Conservation (phyloP, 2,888 invertebrate species). For the Pyrgus malvae region DNA sequence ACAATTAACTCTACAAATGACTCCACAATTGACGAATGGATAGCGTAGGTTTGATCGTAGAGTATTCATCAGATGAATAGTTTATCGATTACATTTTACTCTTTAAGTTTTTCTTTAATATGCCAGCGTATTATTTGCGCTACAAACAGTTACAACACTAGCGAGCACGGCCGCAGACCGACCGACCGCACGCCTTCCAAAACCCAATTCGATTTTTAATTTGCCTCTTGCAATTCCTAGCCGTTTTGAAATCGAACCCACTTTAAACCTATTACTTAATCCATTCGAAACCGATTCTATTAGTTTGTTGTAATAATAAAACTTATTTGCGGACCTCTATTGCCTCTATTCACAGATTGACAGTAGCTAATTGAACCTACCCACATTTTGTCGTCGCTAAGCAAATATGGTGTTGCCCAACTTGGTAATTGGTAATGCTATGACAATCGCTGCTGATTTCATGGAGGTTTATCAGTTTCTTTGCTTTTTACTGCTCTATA, state of each 20-base stretch:
- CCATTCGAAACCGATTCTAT: slow-evolving; percentile 55
- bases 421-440: background rate
- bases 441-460: too few relatives aligned
- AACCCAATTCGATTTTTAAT: slow-evolving; percentile 55
- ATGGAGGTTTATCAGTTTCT: too few relatives aligned
- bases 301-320: slow-evolving; percentile 38
- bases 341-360: slow-evolving; percentile 35
- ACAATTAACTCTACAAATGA: too few relatives aligned
- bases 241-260: slow-evolving; percentile 49
- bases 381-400: slow-evolving; percentile 24
- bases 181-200: slow-evolving; percentile 36
- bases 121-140: too few relatives aligned
- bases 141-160: slow-evolving; percentile 25
- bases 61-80: too few relatives aligned
- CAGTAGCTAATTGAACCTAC: slow-evolving; percentile 59
- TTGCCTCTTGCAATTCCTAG: slow-evolving; percentile 54
- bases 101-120: too few relatives aligned
- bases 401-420: slow-evolving; percentile 23
- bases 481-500: too few relatives aligned
- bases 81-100: too few relatives aligned
- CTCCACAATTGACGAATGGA: too few relatives aligned
- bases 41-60: too few relatives aligned
- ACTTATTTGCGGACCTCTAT: slow-evolving; percentile 36
- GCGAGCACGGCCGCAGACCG: background rate
- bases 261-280: slow-evolving; percentile 67